These are phyloP conservation scores for Pteromalus puparum DNA, from an alignment of 1,140 invertebrate genomes.

Conservation along the genomic window DNA sequence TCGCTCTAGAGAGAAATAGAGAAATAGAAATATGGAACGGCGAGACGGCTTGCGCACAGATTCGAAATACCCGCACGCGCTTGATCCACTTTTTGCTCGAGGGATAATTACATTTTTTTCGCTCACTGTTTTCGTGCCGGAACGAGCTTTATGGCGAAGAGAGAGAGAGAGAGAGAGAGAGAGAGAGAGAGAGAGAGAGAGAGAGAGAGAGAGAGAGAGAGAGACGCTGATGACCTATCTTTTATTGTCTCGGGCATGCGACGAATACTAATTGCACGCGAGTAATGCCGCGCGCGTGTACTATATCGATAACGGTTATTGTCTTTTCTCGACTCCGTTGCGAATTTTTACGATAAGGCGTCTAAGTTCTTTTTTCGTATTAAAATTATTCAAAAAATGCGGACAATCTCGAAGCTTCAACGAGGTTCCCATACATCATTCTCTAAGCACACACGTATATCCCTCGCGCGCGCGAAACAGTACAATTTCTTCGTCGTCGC, in stretches of 20 bases:
- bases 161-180: no score
- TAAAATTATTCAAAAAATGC: no score
- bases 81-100: slow-evolving; percentile 12
- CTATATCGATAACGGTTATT: no score
- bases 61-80: neutral
- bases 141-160: neutral
- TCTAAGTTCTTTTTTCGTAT: no score
- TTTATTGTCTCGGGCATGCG: neutral
- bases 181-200: no score
- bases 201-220: neutral
- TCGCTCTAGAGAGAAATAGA: neutral
- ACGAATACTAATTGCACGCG: neutral
- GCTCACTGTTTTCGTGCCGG: neutral
- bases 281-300: neutral
- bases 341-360: no score
- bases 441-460: neutral
- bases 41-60: neutral
- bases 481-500: neutral
- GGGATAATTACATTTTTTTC: neutral
- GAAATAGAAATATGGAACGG: neutral
- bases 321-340: no score
- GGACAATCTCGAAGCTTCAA: no score
- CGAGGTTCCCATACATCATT: neutral
- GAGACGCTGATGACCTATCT: neutral
- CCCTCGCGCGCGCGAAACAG: neutral